These are phyloP conservation scores for Papilio protenor DNA, from an alignment of 2,888 invertebrate genomes.

Conservation along the genomic window DNA sequence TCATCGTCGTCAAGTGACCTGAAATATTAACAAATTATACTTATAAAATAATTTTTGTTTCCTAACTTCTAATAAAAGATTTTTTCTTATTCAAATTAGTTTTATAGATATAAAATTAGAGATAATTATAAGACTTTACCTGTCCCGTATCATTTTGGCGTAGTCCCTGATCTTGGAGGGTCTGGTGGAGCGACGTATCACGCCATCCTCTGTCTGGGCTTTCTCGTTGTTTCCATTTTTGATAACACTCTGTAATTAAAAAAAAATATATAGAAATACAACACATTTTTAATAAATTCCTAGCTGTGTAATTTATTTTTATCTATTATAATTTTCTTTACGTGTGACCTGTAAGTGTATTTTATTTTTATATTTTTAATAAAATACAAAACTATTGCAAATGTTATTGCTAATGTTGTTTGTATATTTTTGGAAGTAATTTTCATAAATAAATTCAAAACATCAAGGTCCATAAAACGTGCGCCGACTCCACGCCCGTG, in stretches of 20 bases:
- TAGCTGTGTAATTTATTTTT: background rate
- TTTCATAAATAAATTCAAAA: too few species aligned
- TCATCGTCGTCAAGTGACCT: slow-evolving; percentile 42
- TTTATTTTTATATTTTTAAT: background rate
- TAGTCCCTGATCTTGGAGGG: slow-evolving; percentile 83
- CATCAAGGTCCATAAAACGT: too few species aligned
- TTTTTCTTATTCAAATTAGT: too few species aligned
- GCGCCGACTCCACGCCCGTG: too few species aligned
- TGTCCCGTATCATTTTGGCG: slow-evolving; percentile 82
- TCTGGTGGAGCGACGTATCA: slow-evolving; percentile 80
- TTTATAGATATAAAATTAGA: too few species aligned
- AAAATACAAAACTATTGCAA: background rate
- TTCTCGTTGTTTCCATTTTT: slow-evolving; percentile 16
- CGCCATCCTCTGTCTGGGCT: slow-evolving; percentile 59
- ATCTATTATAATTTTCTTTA: too few species aligned
- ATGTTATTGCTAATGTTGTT: background rate
- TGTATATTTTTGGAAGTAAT: too few species aligned
- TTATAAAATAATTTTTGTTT: background rate
- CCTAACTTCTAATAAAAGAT: background rate
- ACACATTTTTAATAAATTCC: background rate
- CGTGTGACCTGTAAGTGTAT: background rate
- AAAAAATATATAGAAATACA: background rate
- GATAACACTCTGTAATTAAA: background rate
- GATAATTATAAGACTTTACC: slow-evolving; percentile 45
- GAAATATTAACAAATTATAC: background rate